These are phyloP conservation scores for Catamblyrhynchus diadema DNA, from an alignment of 2,797 vertebrate genomes.

Conservation along the genomic window DNA sequence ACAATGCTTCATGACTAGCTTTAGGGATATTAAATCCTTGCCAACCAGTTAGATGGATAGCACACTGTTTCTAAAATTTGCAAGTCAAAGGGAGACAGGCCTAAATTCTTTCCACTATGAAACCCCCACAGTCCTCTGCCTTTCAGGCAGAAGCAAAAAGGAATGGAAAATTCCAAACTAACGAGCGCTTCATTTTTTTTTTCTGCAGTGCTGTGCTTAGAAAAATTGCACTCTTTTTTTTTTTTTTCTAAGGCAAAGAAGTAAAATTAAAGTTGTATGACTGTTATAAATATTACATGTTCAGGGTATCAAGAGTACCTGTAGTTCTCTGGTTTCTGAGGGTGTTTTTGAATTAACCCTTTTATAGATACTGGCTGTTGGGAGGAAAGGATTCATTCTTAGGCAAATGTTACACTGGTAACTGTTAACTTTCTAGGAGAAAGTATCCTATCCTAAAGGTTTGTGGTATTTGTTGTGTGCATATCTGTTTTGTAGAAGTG, in stretches of 20 bases:
- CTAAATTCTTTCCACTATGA: constrained; percentile 38
- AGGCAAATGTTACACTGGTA: neutral
- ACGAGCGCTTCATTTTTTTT: constrained; percentile 31
- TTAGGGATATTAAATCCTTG: constrained; percentile 54
- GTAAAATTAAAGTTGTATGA: constrained; percentile 93
- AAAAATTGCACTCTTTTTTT: constrained; percentile 60
- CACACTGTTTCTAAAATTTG: constrained; percentile 45
- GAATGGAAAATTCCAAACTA: constrained; percentile 74
- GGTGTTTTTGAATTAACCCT: constrained; percentile 62
- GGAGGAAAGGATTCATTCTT: neutral
- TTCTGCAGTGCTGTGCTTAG: constrained; percentile 60
- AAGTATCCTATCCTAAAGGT: neutral
- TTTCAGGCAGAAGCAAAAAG: constrained; percentile 51
- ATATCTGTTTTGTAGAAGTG: neutral
- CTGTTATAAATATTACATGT: constrained; percentile 93
- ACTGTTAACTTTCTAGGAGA: too few relatives aligned
- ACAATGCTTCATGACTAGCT: constrained; percentile 22
- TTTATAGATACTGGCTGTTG: neutral
- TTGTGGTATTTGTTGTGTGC: neutral
- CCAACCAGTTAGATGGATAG: neutral
- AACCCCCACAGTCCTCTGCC: constrained; percentile 32
- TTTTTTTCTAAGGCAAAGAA: constrained; percentile 70
- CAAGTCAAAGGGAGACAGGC: constrained; percentile 25
- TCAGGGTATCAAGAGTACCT: constrained; percentile 77
- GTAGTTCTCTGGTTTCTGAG: constrained; percentile 47